A percentile compares a stretch with the other conserved stretches of the same genome.
These are phyloP conservation scores for Diachrysia chrysitis DNA, from an alignment of 2,888 invertebrate species.

Conservation along the genomic window DNA sequence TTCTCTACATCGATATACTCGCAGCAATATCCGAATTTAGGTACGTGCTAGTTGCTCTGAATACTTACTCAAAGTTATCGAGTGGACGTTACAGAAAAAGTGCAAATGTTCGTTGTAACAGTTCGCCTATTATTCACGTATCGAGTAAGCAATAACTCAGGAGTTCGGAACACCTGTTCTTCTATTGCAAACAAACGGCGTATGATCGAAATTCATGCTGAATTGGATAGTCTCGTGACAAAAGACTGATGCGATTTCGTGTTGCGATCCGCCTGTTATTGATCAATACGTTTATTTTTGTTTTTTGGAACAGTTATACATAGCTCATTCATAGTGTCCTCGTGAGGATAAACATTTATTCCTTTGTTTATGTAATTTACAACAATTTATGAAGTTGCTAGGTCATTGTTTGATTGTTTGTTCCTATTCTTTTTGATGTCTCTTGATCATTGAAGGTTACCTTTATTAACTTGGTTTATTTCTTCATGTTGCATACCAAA, in stretches of 20 bases:
- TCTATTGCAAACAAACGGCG: conserved; percentile 64
- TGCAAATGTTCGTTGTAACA: conserved; percentile 51
- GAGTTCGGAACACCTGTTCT: conserved; percentile 73
- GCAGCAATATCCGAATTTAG: background rate
- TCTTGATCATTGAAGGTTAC: background rate
- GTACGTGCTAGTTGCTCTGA: background rate
- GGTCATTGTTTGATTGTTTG: background rate
- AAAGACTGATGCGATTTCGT: conserved; percentile 51
- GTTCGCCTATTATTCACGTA: conserved; percentile 69
- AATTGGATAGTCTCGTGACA: conserved; percentile 46
- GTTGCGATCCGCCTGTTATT: conserved; percentile 29
- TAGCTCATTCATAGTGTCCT: conserved; percentile 7
- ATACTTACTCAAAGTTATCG: conserved; percentile 14
- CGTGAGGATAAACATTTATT: background rate
- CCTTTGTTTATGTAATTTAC: background rate
- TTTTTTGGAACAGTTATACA: conserved; percentile 26
- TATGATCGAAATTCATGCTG: conserved; percentile 57
- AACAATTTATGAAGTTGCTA: background rate
- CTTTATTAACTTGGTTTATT: too few species aligned
- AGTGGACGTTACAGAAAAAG: conserved; percentile 42
- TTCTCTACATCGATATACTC: background rate
- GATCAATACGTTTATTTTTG: conserved; percentile 3
- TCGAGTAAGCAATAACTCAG: conserved; percentile 71
- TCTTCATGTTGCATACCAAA: too few species aligned
- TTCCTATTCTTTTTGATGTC: background rate